A percentile compares a stretch with the other conserved stretches of the same genome.
These are phyloP conservation scores for Andrena camellia DNA, from an alignment of 2,888 invertebrate genomes.

Conservation along the genomic window DNA sequence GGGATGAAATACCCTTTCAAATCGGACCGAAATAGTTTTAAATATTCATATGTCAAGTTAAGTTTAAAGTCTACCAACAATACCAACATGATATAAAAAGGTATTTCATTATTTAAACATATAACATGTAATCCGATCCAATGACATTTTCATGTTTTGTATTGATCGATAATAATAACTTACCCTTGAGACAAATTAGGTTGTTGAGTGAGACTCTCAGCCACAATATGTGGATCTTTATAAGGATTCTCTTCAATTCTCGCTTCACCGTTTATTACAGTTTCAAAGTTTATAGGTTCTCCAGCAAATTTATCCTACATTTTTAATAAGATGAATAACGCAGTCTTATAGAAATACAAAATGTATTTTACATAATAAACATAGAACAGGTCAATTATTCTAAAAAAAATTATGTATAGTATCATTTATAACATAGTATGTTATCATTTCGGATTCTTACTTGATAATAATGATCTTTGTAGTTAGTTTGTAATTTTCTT, in stretches of 20 bases:
- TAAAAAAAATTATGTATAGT: too few species aligned
- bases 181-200: slow-evolving; percentile 83
- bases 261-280: slow-evolving; percentile 43
- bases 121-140: slow-evolving; percentile 10
- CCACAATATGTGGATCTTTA: slow-evolving; percentile 74
- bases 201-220: slow-evolving; percentile 79
- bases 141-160: slow-evolving; percentile 15
- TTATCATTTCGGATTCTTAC: slow-evolving; percentile 52
- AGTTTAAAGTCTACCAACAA: too few species aligned
- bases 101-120: background rate
- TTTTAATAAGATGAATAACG: slow-evolving; percentile 6
- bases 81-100: too few species aligned
- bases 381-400: too few species aligned
- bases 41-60: too few species aligned
- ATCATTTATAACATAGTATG: background rate
- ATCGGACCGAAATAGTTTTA: too few species aligned
- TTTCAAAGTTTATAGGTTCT: slow-evolving; percentile 51
- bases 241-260: slow-evolving; percentile 54
- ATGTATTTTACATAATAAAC: background rate
- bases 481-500: slow-evolving; percentile 52
- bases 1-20: too few species aligned
- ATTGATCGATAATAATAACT: slow-evolving; percentile 63
- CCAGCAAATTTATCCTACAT: slow-evolving; percentile 57
- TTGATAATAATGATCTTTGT: slow-evolving; percentile 55
- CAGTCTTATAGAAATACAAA: background rate